A percentile compares a stretch with the other conserved stretches of the same genome.
phyloP scores from a whole-genome alignment of 1,140 invertebrate genomes.

The Brachionus sp. region DNA sequence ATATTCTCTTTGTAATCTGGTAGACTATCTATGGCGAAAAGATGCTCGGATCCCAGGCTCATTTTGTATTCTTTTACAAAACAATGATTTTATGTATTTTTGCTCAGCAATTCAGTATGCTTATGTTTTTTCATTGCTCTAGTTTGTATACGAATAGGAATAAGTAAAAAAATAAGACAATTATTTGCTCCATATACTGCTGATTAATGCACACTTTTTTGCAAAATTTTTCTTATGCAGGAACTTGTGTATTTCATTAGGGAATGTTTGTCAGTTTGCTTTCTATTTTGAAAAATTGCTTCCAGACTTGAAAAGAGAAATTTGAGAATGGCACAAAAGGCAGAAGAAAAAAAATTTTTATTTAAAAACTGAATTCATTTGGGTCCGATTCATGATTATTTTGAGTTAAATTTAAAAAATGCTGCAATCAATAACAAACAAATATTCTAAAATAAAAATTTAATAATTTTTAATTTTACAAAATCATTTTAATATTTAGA shows the following conservation, averaged over 20 bases:
- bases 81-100: background rate
- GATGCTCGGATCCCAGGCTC: background rate
- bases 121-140: background rate
- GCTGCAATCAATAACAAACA: too few relatives aligned
- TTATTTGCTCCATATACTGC: background rate
- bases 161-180: background rate
- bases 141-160: background rate
- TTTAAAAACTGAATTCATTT: too few relatives aligned
- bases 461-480: too few relatives aligned
- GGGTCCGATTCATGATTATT: too few relatives aligned
- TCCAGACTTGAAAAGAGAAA: too few relatives aligned
- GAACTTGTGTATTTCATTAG: background rate
- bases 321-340: too few relatives aligned
- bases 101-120: background rate
- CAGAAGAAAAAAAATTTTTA: too few relatives aligned
- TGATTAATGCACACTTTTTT: background rate
- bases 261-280: background rate
- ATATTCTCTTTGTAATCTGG: background rate
- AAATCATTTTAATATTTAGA: too few relatives aligned
- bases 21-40: background rate
- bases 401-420: too few relatives aligned
- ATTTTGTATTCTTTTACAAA: background rate
- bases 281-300: background rate
- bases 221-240: background rate
- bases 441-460: too few relatives aligned